Conservation (phyloP, 2,113 vertebrate genomes). For the Microtus oregoni region DNA sequence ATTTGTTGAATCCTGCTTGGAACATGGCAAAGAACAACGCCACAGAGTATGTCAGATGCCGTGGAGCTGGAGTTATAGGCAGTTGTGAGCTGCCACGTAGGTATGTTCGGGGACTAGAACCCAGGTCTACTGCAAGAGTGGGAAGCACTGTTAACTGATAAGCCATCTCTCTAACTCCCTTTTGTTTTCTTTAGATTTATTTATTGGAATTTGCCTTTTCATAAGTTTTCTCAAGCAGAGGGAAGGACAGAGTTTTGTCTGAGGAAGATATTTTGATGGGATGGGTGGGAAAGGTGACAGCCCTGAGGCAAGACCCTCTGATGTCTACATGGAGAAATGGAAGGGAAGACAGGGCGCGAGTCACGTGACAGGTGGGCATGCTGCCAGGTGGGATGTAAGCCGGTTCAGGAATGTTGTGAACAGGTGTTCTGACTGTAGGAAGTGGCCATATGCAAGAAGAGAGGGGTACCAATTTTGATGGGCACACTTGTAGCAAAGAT, state of each 20-base stretch:
- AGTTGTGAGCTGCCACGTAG: background rate
- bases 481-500: background rate
- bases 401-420: rapidly evolving
- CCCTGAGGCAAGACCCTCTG: background rate
- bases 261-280: background rate
- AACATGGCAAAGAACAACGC: background rate
- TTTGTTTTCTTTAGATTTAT: background rate
- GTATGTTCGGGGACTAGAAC: background rate
- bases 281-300: background rate
- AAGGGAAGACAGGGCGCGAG: rapidly evolving
- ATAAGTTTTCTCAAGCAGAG: background rate
- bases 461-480: background rate
- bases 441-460: background rate
- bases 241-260: background rate
- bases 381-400: background rate
- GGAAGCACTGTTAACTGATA: background rate
- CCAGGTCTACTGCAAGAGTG: background rate
- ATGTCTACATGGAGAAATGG: background rate
- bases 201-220: background rate
- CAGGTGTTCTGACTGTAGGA: background rate
- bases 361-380: rapidly evolving
- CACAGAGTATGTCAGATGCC: background rate
- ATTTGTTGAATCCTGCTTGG: background rate
- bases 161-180: background rate
- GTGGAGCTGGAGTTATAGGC: background rate